Evolutionary conservation across 2,888 invertebrate genomes (phyloP).

Genomic region (Acanthosepion lycidas): DNA sequence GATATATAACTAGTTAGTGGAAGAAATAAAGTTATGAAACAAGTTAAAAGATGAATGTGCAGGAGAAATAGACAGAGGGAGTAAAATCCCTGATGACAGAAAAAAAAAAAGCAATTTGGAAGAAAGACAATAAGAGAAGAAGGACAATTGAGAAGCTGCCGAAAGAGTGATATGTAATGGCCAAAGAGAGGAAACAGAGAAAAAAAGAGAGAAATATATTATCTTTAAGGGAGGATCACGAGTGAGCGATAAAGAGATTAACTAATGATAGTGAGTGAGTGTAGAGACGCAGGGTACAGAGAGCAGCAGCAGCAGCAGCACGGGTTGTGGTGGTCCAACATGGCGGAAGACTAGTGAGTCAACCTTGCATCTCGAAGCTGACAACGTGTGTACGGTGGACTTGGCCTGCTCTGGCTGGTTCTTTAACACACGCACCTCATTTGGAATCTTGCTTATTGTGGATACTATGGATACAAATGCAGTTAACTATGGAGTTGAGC

Average conservation of each 20-base stretch:
- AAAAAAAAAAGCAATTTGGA: neutral
- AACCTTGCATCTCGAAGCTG: slow-evolving; percentile 22
- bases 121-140: too few relatives aligned
- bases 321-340: neutral
- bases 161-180: too few relatives aligned
- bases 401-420: slow-evolving; percentile 25
- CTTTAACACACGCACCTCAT: slow-evolving; percentile 33
- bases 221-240: too few relatives aligned
- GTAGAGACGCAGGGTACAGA: too few relatives aligned
- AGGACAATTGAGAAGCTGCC: too few relatives aligned
- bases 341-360: slow-evolving; percentile 34
- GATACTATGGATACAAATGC: slow-evolving; percentile 44
- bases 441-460: slow-evolving; percentile 25
- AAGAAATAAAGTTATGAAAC: neutral
- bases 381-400: neutral
- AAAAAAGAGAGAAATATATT: too few relatives aligned
- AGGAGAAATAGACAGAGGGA: neutral
- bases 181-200: too few relatives aligned
- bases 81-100: neutral
- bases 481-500: slow-evolving; percentile 24
- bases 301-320: neutral
- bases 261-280: too few relatives aligned
- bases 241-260: too few relatives aligned
- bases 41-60: neutral
- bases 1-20: neutral